Percentiles rank a stretch among this genome's conserved stretches.
These are phyloP conservation scores for Tipula vernalis DNA, from an alignment of 2,888 invertebrate species.

Conservation along the genomic window DNA sequence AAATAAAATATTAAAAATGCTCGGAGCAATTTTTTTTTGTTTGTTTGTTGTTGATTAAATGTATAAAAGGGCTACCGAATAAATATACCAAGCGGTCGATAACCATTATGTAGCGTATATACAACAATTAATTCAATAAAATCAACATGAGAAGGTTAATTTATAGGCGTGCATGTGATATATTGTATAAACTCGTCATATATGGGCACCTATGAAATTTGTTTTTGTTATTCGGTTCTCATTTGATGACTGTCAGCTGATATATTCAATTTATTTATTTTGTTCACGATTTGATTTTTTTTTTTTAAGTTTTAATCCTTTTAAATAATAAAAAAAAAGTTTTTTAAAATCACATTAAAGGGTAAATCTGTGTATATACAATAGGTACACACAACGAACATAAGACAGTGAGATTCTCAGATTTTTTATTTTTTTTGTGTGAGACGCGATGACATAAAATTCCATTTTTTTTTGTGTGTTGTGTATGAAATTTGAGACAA, in stretches of 20 bases:
- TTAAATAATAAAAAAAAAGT: background rate
- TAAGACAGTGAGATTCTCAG: background rate
- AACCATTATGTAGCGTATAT: background rate
- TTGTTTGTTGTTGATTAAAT: background rate
- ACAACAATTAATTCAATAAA: background rate
- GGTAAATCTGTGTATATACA: background rate
- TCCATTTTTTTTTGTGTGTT: background rate
- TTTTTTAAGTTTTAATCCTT: background rate
- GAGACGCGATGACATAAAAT: background rate
- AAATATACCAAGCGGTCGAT: background rate
- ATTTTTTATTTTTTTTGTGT: background rate
- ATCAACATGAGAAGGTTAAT: background rate
- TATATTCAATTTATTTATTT: background rate
- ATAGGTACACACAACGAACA: background rate
- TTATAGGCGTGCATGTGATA: background rate
- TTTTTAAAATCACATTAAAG: background rate
- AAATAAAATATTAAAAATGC: background rate
- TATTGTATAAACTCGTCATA: background rate
- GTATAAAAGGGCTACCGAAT: background rate
- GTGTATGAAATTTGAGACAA: background rate
- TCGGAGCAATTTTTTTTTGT: background rate
- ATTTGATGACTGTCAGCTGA: background rate
- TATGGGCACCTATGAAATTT: background rate
- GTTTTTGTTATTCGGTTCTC: background rate
- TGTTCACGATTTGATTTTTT: background rate